Percentiles rank a stretch among this genome's conserved stretches.
Conservation (phyloP, 2,797 vertebrate genomes). For the Macropus fuliginosus region DNA sequence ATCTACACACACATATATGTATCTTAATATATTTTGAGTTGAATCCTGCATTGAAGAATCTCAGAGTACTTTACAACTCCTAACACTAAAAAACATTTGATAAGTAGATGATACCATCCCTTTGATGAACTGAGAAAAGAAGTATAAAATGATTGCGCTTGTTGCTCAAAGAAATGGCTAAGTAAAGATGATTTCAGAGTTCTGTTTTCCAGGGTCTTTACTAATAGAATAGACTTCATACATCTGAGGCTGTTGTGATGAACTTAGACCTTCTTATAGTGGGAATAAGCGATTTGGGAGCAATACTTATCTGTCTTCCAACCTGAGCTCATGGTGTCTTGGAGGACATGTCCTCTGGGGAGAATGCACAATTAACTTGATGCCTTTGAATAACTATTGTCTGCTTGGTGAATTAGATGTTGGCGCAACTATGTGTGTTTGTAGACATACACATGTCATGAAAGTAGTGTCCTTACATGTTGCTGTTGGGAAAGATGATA, state of each 20-base stretch:
- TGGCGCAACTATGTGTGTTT: not conserved
- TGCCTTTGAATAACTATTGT: slow-evolving; percentile 68
- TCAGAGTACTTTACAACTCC: not conserved
- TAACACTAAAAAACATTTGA: not conserved
- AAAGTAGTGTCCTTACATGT: not conserved
- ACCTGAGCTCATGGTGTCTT: slow-evolving; percentile 63
- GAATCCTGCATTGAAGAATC: not conserved
- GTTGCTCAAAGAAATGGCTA: slow-evolving; percentile 31
- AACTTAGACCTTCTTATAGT: not conserved
- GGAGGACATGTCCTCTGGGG: slow-evolving; percentile 61
- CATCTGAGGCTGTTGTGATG: slow-evolving; percentile 22
- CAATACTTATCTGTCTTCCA: slow-evolving; percentile 57
- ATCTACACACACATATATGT: not conserved
- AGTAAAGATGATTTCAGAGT: not conserved
- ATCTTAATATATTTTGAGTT: slow-evolving; percentile 24
- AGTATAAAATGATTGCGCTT: not conserved
- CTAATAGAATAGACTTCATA: not conserved
- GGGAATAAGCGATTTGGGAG: slow-evolving; percentile 51
- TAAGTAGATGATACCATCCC: not conserved
- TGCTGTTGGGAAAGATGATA: not conserved
- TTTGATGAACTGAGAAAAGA: slow-evolving; percentile 38
- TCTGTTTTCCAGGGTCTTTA: slow-evolving; percentile 4
- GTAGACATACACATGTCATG: not conserved
- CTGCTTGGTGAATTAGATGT: slow-evolving; percentile 64
- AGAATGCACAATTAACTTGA: slow-evolving; percentile 63